These are phyloP conservation scores for Antechinus stuartii DNA, from an alignment of 2,113 vertebrate genomes.

Conservation along the genomic window DNA sequence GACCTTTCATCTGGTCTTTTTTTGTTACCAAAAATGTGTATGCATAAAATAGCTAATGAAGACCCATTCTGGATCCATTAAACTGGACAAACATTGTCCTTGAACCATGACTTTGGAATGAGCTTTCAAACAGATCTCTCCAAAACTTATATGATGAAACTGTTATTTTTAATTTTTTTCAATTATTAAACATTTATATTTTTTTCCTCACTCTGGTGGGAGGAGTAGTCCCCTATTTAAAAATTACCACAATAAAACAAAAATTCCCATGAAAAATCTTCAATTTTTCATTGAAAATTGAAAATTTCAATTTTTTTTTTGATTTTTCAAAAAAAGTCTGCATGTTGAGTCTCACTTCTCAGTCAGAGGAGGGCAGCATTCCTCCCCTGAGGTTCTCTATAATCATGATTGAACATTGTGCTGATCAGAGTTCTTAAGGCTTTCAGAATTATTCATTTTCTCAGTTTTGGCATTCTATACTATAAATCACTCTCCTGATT, in stretches of 20 bases:
- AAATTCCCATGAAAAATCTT: neutral
- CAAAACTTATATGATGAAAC: fast-evolving
- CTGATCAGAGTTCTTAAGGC: neutral
- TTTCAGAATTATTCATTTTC: neutral
- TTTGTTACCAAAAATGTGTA: neutral
- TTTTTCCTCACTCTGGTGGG: neutral
- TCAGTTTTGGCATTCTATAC: neutral
- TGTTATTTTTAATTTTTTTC: neutral
- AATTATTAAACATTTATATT: neutral
- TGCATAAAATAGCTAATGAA: fast-evolving
- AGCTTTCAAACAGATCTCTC: neutral
- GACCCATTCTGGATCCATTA: no score
- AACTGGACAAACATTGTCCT: fast-evolving
- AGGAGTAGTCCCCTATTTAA: neutral
- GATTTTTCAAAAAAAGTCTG: neutral
- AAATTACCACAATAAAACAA: neutral
- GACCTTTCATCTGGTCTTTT: neutral
- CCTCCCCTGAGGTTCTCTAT: neutral
- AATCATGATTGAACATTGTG: neutral
- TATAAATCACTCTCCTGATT: neutral
- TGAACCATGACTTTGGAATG: neutral
- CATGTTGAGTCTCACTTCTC: neutral
- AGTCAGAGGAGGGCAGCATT: neutral
- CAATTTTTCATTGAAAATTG: no score
- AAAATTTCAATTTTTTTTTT: no score